Evolutionary conservation across 2,797 vertebrate genomes (phyloP).

Genomic region (Myripristis jacobus): DNA sequence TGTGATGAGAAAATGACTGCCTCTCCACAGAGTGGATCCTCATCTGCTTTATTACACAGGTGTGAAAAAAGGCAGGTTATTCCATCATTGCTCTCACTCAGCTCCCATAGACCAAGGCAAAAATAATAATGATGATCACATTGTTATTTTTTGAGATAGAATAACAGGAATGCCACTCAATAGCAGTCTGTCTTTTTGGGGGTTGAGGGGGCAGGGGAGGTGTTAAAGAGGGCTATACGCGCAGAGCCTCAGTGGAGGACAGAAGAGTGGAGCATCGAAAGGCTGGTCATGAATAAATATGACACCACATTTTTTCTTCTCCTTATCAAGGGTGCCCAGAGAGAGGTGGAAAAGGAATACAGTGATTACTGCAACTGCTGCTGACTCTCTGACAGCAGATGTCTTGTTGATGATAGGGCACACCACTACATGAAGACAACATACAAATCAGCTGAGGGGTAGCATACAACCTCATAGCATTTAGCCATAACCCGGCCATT

Average conservation of each 20-base stretch:
- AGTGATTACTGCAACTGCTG: slow-evolving; percentile 74
- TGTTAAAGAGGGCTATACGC: slow-evolving; percentile 47
- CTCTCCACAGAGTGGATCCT: slow-evolving; percentile 65
- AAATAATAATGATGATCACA: slow-evolving; percentile 63
- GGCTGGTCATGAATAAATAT: slow-evolving; percentile 85
- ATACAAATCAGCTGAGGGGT: slow-evolving; percentile 64
- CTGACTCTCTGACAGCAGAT: slow-evolving; percentile 78
- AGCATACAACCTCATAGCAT: slow-evolving; percentile 35
- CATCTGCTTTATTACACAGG: slow-evolving; percentile 73
- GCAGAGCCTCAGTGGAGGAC: slow-evolving; percentile 55
- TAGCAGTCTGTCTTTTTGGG: slow-evolving; percentile 61
- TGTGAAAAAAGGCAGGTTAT: slow-evolving; percentile 54
- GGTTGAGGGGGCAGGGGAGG: not conserved
- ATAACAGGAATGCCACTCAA: slow-evolving; percentile 67
- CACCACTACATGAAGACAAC: slow-evolving; percentile 69
- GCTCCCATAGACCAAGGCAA: slow-evolving; percentile 45
- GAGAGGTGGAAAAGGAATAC: slow-evolving; percentile 74
- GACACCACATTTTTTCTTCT: slow-evolving; percentile 76
- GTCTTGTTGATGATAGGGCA: slow-evolving; percentile 77
- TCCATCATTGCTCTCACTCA: slow-evolving; percentile 56
- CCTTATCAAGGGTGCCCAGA: slow-evolving; percentile 81
- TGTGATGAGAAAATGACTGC: slow-evolving; percentile 71
- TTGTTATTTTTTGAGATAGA: slow-evolving; percentile 48
- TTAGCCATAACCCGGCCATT: slow-evolving; percentile 48
- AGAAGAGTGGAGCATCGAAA: slow-evolving; percentile 68